Conservation (phyloP, 2,113 vertebrate genomes). For the Pyrgilauda ruficollis region DNA sequence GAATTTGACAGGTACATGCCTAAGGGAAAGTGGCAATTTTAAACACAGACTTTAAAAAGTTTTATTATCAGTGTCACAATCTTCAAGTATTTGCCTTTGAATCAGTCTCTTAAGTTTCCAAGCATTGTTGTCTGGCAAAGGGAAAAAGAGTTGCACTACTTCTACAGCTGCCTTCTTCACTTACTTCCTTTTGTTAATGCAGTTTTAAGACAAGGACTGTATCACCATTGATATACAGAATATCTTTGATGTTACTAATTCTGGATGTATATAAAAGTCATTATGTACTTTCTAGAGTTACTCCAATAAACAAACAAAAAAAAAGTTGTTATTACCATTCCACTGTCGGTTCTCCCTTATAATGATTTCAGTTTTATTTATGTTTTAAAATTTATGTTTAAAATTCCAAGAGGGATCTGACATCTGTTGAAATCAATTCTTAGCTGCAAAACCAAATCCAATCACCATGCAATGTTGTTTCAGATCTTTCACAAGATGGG, state of each 20-base stretch:
- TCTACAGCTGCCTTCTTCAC: background rate
- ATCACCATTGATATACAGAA: background rate
- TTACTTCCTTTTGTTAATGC: background rate
- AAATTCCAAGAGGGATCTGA: background rate
- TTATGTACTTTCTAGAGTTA: background rate
- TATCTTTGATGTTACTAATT: background rate
- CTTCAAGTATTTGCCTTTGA: background rate
- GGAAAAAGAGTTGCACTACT: background rate
- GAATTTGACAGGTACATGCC: background rate
- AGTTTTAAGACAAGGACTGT: background rate
- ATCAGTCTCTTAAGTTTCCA: background rate
- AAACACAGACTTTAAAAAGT: background rate
- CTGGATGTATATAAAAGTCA: background rate
- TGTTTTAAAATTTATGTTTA: background rate
- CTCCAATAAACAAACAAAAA: background rate
- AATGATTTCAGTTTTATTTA: background rate
- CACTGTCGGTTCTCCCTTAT: background rate
- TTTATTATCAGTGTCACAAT: background rate
- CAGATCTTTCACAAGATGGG: background rate
- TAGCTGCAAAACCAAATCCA: background rate
- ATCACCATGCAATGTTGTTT: background rate
- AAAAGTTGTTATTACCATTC: background rate
- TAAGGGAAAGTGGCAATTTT: background rate
- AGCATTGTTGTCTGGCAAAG: background rate
- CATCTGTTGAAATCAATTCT: background rate